Percentiles rank a stretch among this genome's conserved stretches.
Evolutionary conservation across 2,797 vertebrate genomes (phyloP).

Genomic region (Enteromius paludinosus): DNA sequence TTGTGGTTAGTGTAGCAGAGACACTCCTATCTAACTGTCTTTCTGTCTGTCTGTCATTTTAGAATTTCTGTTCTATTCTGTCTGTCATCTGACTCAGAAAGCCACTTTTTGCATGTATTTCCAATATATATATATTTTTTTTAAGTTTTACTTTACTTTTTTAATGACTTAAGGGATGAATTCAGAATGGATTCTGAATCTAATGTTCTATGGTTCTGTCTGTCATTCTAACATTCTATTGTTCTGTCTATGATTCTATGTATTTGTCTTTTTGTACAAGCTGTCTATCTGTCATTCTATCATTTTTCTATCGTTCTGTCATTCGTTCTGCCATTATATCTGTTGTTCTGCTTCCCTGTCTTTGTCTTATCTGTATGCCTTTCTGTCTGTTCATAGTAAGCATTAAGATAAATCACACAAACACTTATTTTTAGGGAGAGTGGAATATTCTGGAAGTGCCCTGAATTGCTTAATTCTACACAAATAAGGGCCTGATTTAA

Average conservation of each 20-base stretch:
- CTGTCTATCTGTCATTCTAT: not conserved
- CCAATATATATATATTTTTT: too few species aligned
- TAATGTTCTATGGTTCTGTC: not conserved
- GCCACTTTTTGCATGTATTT: too few species aligned
- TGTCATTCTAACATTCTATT: not conserved
- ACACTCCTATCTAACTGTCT: not conserved
- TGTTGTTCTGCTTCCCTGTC: not conserved
- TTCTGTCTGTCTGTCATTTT: not conserved
- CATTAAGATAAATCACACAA: not conserved
- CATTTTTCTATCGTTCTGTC: not conserved
- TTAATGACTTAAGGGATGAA: not conserved
- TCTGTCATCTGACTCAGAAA: not conserved
- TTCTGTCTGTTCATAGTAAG: not conserved
- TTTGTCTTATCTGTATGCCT: not conserved
- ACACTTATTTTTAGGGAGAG: not conserved
- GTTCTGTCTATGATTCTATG: not conserved
- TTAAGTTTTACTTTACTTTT: too few species aligned
- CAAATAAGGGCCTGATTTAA: not conserved
- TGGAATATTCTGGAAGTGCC: not conserved
- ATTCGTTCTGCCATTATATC: not conserved
- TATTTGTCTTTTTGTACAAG: not conserved
- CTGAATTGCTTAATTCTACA: not conserved
- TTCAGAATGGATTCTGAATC: not conserved
- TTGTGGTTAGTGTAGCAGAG: constrained; percentile 21
- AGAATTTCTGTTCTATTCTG: not conserved